A percentile compares a stretch with the other conserved stretches of the same genome.
Conservation (phyloP, 1,140 invertebrate species). For the Heliconius eleuchia region DNA sequence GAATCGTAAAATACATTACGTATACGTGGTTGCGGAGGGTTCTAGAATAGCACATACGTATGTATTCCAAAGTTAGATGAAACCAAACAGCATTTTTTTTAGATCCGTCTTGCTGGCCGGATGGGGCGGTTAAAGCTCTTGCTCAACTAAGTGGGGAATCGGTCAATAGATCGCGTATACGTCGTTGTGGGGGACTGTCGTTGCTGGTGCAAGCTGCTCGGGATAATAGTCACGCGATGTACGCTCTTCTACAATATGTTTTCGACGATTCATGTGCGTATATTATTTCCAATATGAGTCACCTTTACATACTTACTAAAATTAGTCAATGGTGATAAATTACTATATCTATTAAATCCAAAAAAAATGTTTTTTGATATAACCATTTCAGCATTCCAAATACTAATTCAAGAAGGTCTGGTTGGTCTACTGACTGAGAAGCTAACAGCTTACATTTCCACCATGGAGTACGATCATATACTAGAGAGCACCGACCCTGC, state of each 20-base stretch:
- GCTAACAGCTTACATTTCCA: conserved; percentile 63
- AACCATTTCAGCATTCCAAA: conserved; percentile 68
- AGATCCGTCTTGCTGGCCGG: conserved; percentile 56
- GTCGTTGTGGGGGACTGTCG: conserved; percentile 67
- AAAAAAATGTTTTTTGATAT: neutral
- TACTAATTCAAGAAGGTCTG: conserved; percentile 72
- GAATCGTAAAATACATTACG: too few relatives aligned
- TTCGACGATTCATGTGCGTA: conserved; percentile 75
- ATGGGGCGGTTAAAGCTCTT: conserved; percentile 63
- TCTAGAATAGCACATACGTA: neutral
- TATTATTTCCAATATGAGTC: neutral
- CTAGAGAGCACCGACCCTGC: conserved; percentile 41
- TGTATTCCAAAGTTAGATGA: neutral
- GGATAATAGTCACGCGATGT: conserved; percentile 54
- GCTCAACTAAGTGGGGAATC: conserved; percentile 71
- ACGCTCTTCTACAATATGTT: conserved; percentile 71
- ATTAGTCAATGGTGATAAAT: too few relatives aligned
- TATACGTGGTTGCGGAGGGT: too few relatives aligned
- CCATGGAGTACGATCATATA: conserved; percentile 76
- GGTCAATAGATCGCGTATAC: conserved; percentile 70
- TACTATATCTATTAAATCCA: too few relatives aligned
- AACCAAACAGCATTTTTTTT: neutral
- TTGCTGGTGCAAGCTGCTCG: conserved; percentile 63
- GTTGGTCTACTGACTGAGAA: conserved; percentile 70
- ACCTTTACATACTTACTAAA: too few relatives aligned